A percentile compares a stretch with the other conserved stretches of the same genome.
These are phyloP conservation scores for Micromesistius poutassou DNA, from an alignment of 2,797 vertebrate species.

Conservation along the genomic window DNA sequence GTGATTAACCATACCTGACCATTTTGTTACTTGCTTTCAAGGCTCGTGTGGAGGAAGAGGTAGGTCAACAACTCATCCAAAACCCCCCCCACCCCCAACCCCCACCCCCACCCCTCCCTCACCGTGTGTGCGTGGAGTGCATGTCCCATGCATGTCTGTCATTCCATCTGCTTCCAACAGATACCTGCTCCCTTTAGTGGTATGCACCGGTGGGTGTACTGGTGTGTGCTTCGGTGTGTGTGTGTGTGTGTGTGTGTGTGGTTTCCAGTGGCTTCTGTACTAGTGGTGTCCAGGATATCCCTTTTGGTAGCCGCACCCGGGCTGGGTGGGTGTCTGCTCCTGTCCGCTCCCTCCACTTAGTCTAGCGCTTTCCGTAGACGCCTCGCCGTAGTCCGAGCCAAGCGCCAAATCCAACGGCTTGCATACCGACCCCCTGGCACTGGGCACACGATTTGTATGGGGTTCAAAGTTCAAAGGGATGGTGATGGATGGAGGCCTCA, in stretches of 20 bases:
- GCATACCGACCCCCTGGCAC: background rate
- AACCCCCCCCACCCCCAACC: slow-evolving; percentile 22
- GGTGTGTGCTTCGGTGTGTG: background rate
- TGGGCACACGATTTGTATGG: background rate
- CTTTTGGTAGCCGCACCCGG: background rate
- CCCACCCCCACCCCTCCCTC: slow-evolving; percentile 27
- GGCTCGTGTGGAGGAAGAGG: slow-evolving; percentile 93
- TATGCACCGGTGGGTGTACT: background rate
- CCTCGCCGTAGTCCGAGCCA: no score
- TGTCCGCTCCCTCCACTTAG: background rate
- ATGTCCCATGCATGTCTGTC: slow-evolving; percentile 16
- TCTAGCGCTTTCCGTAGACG: background rate
- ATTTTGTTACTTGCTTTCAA: slow-evolving; percentile 87
- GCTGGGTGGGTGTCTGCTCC: background rate
- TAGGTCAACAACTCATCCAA: slow-evolving; percentile 76
- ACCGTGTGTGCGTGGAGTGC: slow-evolving; percentile 25
- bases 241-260: no score
- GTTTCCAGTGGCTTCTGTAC: background rate
- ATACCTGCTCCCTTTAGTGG: background rate
- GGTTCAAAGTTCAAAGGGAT: background rate
- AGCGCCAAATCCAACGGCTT: background rate
- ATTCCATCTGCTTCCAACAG: background rate
- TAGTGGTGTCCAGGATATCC: background rate
- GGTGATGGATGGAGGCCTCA: background rate
- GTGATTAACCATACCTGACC: slow-evolving; percentile 78